Conservation (phyloP, 1,140 invertebrate genomes). For the Stegodyphus dumicola region DNA sequence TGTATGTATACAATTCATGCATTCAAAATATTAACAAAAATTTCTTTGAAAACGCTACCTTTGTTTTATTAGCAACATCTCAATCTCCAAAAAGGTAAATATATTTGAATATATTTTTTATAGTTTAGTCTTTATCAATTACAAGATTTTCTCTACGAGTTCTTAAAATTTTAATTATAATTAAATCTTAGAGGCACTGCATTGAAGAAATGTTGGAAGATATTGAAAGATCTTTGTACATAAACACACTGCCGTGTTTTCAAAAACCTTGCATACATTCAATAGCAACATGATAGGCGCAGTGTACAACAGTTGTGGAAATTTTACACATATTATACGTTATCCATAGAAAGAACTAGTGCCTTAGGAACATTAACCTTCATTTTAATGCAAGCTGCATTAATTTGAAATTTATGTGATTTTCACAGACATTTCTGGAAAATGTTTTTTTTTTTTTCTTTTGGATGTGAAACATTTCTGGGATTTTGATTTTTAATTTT, state of each 20-base stretch:
- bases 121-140: not conserved
- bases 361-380: not conserved
- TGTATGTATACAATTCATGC: slow-evolving; percentile 34
- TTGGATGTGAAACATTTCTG: too few relatives aligned
- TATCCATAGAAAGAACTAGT: not conserved
- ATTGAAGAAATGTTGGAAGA: slow-evolving; percentile 54
- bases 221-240: slow-evolving; percentile 21
- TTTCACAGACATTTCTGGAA: too few relatives aligned
- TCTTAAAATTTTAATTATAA: slow-evolving; percentile 3
- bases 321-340: not conserved
- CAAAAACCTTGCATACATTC: slow-evolving; percentile 1
- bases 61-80: not conserved
- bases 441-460: too few relatives aligned
- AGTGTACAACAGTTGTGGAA: not conserved
- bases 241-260: slow-evolving; percentile 3
- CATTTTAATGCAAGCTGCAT: too few relatives aligned
- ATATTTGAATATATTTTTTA: not conserved
- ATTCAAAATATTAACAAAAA: slow-evolving; percentile 28
- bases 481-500: too few relatives aligned
- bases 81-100: not conserved
- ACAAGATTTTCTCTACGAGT: not conserved
- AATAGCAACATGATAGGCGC: not conserved
- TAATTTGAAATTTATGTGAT: too few relatives aligned
- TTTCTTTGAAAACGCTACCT: not conserved
- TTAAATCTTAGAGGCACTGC: slow-evolving; percentile 42